Conservation (phyloP, 2,113 vertebrate genomes). For the Brevimyrus niger region DNA sequence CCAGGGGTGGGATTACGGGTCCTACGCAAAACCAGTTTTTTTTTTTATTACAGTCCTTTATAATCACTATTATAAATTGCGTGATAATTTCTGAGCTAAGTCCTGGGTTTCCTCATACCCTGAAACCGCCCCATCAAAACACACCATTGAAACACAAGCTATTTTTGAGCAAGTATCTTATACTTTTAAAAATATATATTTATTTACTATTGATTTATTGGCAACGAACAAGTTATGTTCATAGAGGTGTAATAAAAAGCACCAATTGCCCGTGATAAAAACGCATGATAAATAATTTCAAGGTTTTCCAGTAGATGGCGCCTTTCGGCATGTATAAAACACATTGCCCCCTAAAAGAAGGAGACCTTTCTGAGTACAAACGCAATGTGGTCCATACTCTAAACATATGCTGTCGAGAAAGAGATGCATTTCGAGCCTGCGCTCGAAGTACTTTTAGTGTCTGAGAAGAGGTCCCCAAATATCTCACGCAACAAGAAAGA, state of each 20-base stretch:
- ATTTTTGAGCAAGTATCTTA: background rate
- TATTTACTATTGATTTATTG: background rate
- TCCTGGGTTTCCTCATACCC: background rate
- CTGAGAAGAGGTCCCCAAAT: background rate
- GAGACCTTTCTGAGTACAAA: constrained; percentile 10
- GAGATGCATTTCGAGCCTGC: background rate
- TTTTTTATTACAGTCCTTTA: background rate
- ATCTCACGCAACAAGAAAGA: background rate
- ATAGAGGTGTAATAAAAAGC: background rate
- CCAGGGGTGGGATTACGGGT: background rate
- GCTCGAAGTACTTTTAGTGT: constrained; percentile 9
- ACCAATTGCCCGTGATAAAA: background rate
- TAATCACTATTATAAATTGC: background rate
- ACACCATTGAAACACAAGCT: background rate
- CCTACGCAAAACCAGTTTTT: background rate
- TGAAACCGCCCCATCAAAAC: background rate
- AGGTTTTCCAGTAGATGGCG: constrained; percentile 52
- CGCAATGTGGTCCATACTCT: constrained; percentile 26
- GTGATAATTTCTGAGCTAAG: background rate
- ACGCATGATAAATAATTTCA: background rate
- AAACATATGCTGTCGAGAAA: background rate
- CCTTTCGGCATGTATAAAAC: constrained; percentile 3
- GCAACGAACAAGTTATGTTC: background rate
- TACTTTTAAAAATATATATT: background rate
- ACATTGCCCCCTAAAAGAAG: background rate